Evolutionary conservation across 2,797 vertebrate species (phyloP).

Genomic region (Chelidonichthys spinosus): DNA sequence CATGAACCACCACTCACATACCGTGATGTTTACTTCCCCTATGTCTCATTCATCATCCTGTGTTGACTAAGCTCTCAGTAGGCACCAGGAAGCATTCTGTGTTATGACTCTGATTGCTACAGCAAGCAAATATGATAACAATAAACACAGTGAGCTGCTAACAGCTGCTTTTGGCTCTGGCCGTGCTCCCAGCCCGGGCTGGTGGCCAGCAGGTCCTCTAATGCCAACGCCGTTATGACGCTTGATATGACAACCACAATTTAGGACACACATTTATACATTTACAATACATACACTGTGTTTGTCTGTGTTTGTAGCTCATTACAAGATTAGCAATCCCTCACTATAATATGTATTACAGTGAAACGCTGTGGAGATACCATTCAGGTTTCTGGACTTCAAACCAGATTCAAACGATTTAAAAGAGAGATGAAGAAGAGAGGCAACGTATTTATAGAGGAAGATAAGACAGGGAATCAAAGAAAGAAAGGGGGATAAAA

Average conservation of each 20-base stretch:
- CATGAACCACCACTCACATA: slow-evolving; percentile 41
- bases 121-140: slow-evolving; percentile 46
- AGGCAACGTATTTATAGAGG: slow-evolving; percentile 7
- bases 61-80: slow-evolving; percentile 63
- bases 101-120: slow-evolving; percentile 33
- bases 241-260: slow-evolving; percentile 8
- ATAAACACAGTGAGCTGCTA: slow-evolving; percentile 47
- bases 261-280: slow-evolving; percentile 16
- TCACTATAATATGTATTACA: neutral
- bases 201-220: slow-evolving; percentile 25
- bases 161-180: slow-evolving; percentile 50
- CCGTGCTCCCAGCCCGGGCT: slow-evolving; percentile 27
- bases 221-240: slow-evolving; percentile 22
- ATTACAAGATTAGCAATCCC: slow-evolving; percentile 6
- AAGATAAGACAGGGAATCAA: slow-evolving; percentile 25
- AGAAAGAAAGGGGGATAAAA: slow-evolving; percentile 32
- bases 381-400: slow-evolving; percentile 2
- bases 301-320: slow-evolving; percentile 2
- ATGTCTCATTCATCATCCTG: slow-evolving; percentile 52
- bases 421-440: neutral
- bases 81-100: slow-evolving; percentile 38
- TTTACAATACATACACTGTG: neutral
- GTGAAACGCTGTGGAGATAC: slow-evolving; percentile 1
- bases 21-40: slow-evolving; percentile 40
- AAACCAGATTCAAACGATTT: slow-evolving; percentile 23